These are phyloP conservation scores for Sinocyclocheilus grahami DNA, from an alignment of 2,113 vertebrate genomes.

Conservation along the genomic window DNA sequence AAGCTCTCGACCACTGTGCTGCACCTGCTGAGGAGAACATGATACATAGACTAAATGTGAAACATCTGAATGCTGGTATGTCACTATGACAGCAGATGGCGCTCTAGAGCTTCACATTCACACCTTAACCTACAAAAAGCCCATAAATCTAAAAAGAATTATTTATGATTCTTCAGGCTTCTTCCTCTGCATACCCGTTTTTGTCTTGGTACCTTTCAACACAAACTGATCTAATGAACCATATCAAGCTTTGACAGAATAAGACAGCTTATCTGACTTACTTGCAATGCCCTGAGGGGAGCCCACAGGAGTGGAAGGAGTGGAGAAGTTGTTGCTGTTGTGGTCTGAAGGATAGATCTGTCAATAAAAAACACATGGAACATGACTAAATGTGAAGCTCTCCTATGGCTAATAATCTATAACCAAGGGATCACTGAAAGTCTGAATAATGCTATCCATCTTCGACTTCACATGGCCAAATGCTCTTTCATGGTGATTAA, in stretches of 20 bases:
- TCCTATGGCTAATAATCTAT: not conserved
- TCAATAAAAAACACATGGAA: too few relatives aligned
- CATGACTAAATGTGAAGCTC: too few relatives aligned
- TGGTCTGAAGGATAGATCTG: too few relatives aligned
- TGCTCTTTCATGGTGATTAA: conserved; percentile 21
- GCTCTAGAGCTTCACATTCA: conserved; percentile 55
- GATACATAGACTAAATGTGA: not conserved
- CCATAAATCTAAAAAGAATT: not conserved
- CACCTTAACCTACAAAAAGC: not conserved
- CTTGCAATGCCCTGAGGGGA: conserved; percentile 95
- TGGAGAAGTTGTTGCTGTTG: conserved; percentile 65
- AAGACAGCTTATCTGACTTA: conserved; percentile 59
- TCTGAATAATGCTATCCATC: not conserved
- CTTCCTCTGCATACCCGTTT: not conserved
- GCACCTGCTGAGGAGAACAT: conserved; percentile 75
- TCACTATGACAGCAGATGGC: conserved; percentile 69
- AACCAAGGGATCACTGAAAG: not conserved
- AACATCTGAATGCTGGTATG: not conserved
- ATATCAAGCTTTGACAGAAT: not conserved
- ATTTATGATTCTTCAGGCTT: not conserved
- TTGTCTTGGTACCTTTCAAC: not conserved
- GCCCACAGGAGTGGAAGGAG: conserved; percentile 91
- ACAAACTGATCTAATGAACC: not conserved
- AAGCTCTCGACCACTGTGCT: conserved; percentile 91
- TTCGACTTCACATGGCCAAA: conserved; percentile 6